phyloP scores from a whole-genome alignment of 2,888 invertebrate species.

The Parnassius mnemosyne region DNA sequence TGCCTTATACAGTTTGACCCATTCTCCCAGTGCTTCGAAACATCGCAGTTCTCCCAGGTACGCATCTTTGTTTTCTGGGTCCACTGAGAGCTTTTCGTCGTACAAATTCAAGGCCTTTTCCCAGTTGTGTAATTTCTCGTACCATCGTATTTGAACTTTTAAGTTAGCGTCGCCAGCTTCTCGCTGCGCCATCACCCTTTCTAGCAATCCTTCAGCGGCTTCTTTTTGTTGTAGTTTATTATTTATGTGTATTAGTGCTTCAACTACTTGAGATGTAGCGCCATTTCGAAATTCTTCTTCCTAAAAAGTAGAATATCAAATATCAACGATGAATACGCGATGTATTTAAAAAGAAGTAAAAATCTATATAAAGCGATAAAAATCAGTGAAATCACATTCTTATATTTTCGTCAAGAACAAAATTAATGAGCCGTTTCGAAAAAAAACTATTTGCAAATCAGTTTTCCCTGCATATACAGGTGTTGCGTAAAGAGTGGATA shows the following conservation, averaged over 20 bases:
- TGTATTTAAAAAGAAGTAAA: too few species aligned
- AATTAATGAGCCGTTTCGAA: too few species aligned
- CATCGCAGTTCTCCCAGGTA: conserved; percentile 96
- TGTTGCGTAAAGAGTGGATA: too few species aligned
- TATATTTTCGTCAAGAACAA: too few species aligned
- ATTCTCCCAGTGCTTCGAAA: conserved; percentile 97
- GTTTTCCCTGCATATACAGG: too few species aligned
- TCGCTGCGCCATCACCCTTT: conserved; percentile 92
- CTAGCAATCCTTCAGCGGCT: conserved; percentile 95
- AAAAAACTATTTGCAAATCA: too few species aligned
- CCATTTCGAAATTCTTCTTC: conserved; percentile 96
- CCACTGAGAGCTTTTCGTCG: conserved; percentile 84
- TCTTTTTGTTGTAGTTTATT: conserved; percentile 99
- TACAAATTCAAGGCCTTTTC: conserved; percentile 96
- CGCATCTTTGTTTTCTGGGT: conserved; percentile 87
- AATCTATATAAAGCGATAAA: too few species aligned
- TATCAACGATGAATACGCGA: too few species aligned
- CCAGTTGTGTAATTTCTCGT: conserved; percentile 99
- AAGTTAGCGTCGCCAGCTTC: conserved; percentile 82
- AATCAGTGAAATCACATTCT: too few species aligned
- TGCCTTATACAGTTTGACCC: conserved; percentile 91
- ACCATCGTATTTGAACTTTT: conserved; percentile 91
- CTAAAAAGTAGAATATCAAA: conserved; percentile 42
- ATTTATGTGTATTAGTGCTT: conserved; percentile 96
- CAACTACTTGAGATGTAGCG: conserved; percentile 92